Evolutionary conservation across 1,140 invertebrate genomes (phyloP), one percentile per base, ranked within the genome.

Genomic region (Lepidurus apus): DNA sequence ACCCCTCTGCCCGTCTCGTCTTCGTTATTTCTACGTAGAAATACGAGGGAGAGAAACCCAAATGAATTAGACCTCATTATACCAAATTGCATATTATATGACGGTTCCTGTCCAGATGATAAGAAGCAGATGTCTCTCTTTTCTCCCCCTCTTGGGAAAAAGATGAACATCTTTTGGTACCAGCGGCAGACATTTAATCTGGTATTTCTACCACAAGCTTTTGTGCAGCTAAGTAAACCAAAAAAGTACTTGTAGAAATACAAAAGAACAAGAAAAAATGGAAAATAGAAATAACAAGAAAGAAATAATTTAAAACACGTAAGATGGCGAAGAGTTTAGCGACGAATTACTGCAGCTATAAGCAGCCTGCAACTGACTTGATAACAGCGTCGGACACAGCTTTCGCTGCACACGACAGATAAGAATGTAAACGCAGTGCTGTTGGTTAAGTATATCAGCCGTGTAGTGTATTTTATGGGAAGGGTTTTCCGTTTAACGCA

Each of bases 321-420:
- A 65, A 65, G 21, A 65, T 21, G 17, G 53, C 53, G 34, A 65
- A 65, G 17, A 13, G 53, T 65, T n/a, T 13, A 21, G 53, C 53
- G 53, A 65, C 7, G 53, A 65, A 65, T 65, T 65, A 65, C 53
- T 65, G 53, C 53, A 65, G 21, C 17, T 65, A 21, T 21, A n/a
- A 65, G 53, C n/a, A n/a, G 53, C 53, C 53, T 65, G 53, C 53
- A 65, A 65, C 53, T 65, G 53, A 65, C 53, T 65, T 65, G 53
- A 65, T 65, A 65, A 65, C 53, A 65, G 53, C 21, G 17, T 65
- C 21, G 53, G 53, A 65, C 53, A 65, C 53, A 65, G 21, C 21
- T 65, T 65, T 65, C 17, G 53, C 53, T 65, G 53, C 53, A 21
- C 21, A 21, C 7, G 53, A 65, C 53, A 65, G 53, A 65, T 65